Conservation (phyloP, 2,797 vertebrate species). For the Furcifer pardalis region DNA sequence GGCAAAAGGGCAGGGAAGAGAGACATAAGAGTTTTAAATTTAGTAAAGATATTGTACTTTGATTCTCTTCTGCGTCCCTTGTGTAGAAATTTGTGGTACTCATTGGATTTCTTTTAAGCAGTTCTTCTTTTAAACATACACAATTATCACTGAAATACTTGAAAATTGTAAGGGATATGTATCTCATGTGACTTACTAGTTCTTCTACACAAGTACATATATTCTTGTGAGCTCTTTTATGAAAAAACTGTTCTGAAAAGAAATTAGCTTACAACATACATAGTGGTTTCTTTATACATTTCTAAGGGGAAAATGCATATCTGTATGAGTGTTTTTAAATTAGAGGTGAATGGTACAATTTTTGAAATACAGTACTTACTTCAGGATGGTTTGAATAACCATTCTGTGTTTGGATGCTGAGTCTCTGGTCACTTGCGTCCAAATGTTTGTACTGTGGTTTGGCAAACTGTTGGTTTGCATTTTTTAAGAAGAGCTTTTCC, state of each 20-base stretch:
- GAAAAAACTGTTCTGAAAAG: conserved; percentile 18
- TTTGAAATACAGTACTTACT: conserved; percentile 57
- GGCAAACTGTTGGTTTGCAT: conserved; percentile 55
- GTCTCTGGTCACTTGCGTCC: conserved; percentile 53
- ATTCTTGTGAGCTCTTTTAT: conserved; percentile 34
- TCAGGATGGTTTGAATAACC: conserved; percentile 62
- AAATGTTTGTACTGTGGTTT: conserved; percentile 66
- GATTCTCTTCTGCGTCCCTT: conserved; percentile 32
- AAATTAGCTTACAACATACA: conserved; percentile 18
- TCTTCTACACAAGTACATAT: background rate
- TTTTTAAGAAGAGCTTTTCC: conserved; percentile 46
- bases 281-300: conserved; percentile 39
- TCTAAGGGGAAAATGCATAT: conserved; percentile 32
- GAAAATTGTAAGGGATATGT: conserved; percentile 40
- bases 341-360: conserved; percentile 37
- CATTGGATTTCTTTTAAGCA: conserved; percentile 65
- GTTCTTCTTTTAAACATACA: conserved; percentile 70
- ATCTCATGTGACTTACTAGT: conserved; percentile 37
- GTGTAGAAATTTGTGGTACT: conserved; percentile 70
- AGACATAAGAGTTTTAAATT: conserved; percentile 39
- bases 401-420: conserved; percentile 62
- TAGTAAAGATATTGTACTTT: conserved; percentile 57
- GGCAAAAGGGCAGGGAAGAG: conserved; percentile 26
- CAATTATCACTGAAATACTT: conserved; percentile 64
- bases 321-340: conserved; percentile 10